Evolutionary conservation across 2,888 invertebrate genomes (phyloP).

Genomic region (Temnothorax rugatulus): DNA sequence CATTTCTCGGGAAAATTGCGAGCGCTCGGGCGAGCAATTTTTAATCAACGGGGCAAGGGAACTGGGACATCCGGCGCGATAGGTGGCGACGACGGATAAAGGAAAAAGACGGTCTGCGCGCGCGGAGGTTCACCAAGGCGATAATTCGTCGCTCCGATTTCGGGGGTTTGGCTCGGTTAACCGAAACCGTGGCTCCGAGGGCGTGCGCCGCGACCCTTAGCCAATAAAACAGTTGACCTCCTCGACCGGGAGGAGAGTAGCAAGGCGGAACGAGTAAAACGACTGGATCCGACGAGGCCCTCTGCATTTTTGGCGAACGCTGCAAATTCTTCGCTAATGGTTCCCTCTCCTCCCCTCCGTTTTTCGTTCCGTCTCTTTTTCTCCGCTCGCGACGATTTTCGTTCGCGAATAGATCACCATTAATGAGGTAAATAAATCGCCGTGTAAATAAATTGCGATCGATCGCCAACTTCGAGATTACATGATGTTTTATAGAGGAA

Average conservation of each 20-base stretch:
- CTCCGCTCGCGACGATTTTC: constrained; percentile 63
- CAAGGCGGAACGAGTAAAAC: constrained; percentile 64
- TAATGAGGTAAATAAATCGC: not conserved
- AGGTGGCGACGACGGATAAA: constrained; percentile 44
- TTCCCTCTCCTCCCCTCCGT: constrained; percentile 69
- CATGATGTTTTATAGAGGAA: constrained; percentile 8
- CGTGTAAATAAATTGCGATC: constrained; percentile 45
- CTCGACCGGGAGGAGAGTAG: constrained; percentile 69
- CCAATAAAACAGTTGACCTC: constrained; percentile 80
- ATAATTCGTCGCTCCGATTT: constrained; percentile 79
- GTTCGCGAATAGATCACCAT: not conserved
- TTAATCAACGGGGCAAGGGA: constrained; percentile 42
- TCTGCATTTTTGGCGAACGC: constrained; percentile 66
- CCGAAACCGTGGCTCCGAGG: constrained; percentile 79
- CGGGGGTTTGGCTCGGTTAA: constrained; percentile 80
- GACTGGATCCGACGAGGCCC: constrained; percentile 50
- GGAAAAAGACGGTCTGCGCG: constrained; percentile 68
- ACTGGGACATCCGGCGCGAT: constrained; percentile 29
- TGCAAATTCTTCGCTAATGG: constrained; percentile 61
- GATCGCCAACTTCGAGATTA: not conserved
- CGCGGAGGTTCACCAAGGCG: constrained; percentile 76
- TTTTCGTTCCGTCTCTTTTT: constrained; percentile 57
- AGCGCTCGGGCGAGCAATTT: constrained; percentile 38
- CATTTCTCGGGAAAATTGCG: constrained; percentile 29
- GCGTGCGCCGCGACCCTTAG: constrained; percentile 76